These are phyloP conservation scores for Chrysopa pallens DNA, from an alignment of 1,140 invertebrate genomes.

Conservation along the genomic window DNA sequence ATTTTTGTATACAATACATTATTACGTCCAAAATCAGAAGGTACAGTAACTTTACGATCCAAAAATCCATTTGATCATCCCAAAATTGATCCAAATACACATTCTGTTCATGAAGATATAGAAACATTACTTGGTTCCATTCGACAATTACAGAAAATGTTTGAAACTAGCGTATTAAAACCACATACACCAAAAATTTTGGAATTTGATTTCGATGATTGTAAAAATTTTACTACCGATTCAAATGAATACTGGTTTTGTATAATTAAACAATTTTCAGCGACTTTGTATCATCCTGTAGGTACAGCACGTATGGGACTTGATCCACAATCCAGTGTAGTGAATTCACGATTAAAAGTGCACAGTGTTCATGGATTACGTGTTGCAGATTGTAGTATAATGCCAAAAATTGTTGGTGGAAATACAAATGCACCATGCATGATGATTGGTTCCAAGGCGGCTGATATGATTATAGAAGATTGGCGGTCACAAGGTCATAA, in stretches of 20 bases:
- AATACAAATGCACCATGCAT: slow-evolving; percentile 62
- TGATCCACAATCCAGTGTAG: slow-evolving; percentile 24
- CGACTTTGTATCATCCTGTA: slow-evolving; percentile 33
- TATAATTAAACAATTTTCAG: slow-evolving; percentile 21
- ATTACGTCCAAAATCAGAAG: slow-evolving; percentile 53
- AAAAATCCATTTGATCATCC: slow-evolving; percentile 56
- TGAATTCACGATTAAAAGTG: slow-evolving; percentile 26
- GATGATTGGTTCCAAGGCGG: slow-evolving; percentile 61
- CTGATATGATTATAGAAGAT: slow-evolving; percentile 48
- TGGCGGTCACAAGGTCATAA: slow-evolving; percentile 15
- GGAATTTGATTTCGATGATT: slow-evolving; percentile 37
- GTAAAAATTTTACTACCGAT: slow-evolving; percentile 16
- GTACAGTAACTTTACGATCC: slow-evolving; percentile 42
- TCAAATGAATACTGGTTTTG: slow-evolving; percentile 37
- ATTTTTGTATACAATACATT: slow-evolving; percentile 31
- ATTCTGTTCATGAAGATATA: slow-evolving; percentile 42
- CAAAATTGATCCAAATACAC: slow-evolving; percentile 59
- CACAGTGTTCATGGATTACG: slow-evolving; percentile 41
- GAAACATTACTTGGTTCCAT: slow-evolving; percentile 40
- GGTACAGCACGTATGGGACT: slow-evolving; percentile 40
- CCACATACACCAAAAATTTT: slow-evolving; percentile 35
- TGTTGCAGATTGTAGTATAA: slow-evolving; percentile 63
- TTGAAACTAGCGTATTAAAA: slow-evolving; percentile 35
- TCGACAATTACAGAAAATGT: slow-evolving; percentile 33
- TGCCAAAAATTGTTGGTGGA: slow-evolving; percentile 51